Evolutionary conservation across 2,888 invertebrate genomes (phyloP).

Genomic region (Criorhina ranunculi): DNA sequence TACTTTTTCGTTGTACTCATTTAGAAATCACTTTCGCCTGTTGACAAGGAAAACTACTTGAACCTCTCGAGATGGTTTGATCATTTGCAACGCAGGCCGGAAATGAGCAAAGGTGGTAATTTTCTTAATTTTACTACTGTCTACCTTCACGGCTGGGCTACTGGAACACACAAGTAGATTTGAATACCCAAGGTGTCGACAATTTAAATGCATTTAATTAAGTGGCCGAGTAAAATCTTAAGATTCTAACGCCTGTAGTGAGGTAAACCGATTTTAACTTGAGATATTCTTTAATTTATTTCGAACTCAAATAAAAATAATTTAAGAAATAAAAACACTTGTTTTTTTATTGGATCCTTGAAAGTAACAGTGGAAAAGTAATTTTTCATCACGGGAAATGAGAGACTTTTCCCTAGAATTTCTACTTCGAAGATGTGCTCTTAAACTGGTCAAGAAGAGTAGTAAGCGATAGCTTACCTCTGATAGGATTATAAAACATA

Average conservation of each 20-base stretch:
- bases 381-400: no score
- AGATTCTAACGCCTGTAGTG: neutral
- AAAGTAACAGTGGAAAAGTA: neutral
- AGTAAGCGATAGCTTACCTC: no score
- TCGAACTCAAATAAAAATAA: conserved; percentile 31
- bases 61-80: conserved; percentile 92
- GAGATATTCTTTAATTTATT: conserved; percentile 32
- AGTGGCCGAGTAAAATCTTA: conserved; percentile 1
- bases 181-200: neutral
- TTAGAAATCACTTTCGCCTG: conserved; percentile 87
- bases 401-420: no score
- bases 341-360: neutral
- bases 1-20: conserved; percentile 35
- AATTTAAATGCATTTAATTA: conserved; percentile 38
- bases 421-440: no score
- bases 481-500: no score
- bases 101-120: conserved; percentile 85
- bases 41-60: conserved; percentile 89
- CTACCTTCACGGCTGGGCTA: conserved; percentile 84
- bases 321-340: conserved; percentile 1
- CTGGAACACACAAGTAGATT: conserved; percentile 82
- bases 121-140: conserved; percentile 83
- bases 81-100: conserved; percentile 89
- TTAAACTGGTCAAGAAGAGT: no score
- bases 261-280: conserved; percentile 5